Evolutionary conservation across 2,888 invertebrate genomes (phyloP).

Genomic region (Poecilobothrus nobilitatus): DNA sequence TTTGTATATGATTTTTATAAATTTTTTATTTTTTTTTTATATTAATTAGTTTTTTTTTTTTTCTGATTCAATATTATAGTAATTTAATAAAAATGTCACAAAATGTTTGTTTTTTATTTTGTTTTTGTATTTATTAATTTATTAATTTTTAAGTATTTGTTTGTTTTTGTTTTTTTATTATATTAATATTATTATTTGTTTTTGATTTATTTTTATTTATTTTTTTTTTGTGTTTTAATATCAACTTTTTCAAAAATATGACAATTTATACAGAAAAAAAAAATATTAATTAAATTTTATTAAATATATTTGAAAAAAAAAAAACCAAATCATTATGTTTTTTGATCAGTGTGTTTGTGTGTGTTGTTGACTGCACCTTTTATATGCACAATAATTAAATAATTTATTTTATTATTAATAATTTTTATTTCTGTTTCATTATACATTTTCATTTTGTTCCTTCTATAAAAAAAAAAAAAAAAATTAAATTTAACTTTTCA

Average conservation of each 20-base stretch:
- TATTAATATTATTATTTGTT: slow-evolving; percentile 1
- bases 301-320: not conserved
- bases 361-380: slow-evolving; percentile 28
- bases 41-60: no score
- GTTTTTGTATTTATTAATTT: no score
- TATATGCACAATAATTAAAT: slow-evolving; percentile 17
- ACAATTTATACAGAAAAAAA: slow-evolving; percentile 16
- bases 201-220: slow-evolving; percentile 12
- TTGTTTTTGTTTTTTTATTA: no score
- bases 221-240: not conserved
- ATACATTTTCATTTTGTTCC: not conserved
- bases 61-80: no score
- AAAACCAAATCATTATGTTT: not conserved
- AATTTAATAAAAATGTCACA: no score
- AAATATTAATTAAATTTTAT: slow-evolving; percentile 9
- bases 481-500: no score
- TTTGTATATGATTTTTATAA: no score
- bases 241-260: no score
- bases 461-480: no score
- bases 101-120: no score
- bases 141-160: no score
- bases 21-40: no score
- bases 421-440: not conserved
- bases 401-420: not conserved
- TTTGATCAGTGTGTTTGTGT: slow-evolving; percentile 17